Evolutionary conservation across 2,888 invertebrate species (phyloP).

Genomic region (Perithous albicinctus): DNA sequence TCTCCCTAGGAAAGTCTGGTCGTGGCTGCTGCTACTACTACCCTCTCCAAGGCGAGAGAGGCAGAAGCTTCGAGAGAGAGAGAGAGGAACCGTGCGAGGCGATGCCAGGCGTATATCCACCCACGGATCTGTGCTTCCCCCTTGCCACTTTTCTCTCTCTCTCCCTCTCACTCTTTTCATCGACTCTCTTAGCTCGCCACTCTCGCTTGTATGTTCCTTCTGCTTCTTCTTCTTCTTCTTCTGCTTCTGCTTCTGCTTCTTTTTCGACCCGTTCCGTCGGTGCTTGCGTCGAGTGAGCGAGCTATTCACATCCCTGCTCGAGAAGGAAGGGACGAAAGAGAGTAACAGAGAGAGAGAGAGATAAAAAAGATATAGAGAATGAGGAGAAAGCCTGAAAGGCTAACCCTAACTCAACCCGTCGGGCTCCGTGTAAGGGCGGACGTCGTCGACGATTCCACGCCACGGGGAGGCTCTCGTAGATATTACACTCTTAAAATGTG

Average conservation of each 20-base stretch:
- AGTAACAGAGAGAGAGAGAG: background rate
- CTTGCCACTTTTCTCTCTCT: slow-evolving; percentile 18
- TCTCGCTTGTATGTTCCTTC: slow-evolving; percentile 37
- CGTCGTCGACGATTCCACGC: slow-evolving; percentile 48
- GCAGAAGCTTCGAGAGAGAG: slow-evolving; percentile 14
- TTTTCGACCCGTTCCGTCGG: slow-evolving; percentile 46
- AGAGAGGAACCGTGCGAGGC: slow-evolving; percentile 15
- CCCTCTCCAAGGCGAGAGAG: slow-evolving; percentile 45
- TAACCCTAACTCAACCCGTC: slow-evolving; percentile 50
- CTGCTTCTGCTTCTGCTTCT: slow-evolving; percentile 54
- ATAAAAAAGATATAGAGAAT: slow-evolving; percentile 26
- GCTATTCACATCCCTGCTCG: slow-evolving; percentile 37
- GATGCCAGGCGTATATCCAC: slow-evolving; percentile 47
- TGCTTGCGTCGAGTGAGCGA: slow-evolving; percentile 33
- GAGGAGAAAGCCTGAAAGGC: slow-evolving; percentile 68
- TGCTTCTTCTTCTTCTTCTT: slow-evolving; percentile 48
- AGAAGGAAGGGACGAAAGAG: background rate
- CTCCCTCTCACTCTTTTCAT: too few species aligned
- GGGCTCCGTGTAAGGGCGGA: slow-evolving; percentile 39
- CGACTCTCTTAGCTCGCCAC: slow-evolving; percentile 35
- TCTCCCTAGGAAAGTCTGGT: slow-evolving; percentile 44
- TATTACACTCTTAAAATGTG: slow-evolving; percentile 35
- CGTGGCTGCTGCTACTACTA: slow-evolving; percentile 48
- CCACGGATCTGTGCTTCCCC: slow-evolving; percentile 56
- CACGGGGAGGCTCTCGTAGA: slow-evolving; percentile 39